Base-by-base conservation (phyloP, 2,888 invertebrate species). In the Onchidella celtica region DNA sequence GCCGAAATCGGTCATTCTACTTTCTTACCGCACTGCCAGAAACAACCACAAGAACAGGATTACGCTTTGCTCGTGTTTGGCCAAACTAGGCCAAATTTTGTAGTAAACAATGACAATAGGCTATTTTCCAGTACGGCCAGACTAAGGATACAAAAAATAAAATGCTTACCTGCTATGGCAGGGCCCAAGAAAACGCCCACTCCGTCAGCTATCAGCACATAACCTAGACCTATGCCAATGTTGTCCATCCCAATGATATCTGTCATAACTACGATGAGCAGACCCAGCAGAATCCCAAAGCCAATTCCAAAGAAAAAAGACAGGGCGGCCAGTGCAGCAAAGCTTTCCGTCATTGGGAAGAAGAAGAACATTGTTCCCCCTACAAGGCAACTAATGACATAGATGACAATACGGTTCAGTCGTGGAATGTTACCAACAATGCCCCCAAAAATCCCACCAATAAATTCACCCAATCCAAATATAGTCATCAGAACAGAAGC, bases 141-240 rank as follows among this genome's bases (percentile, higher is more conserved):
- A n/a, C n/a, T n/a, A n/a, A n/a, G n/a, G n/a, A n/a, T n/a, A n/a
- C n/a, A n/a, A n/a, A n/a, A n/a, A n/a, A n/a, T n/a, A n/a, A n/a
- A 47, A 11, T 47, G 17, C 63, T 61, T 81, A 90, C 90, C 90
- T 86, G 88, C 86, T 2, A 88, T 3, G 32, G 87, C 85, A 14
- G 89, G 89, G 38, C 89, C 89, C 68, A 85, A 29, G 29, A 89
- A 87, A 61, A 84, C 81, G 34, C 90, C 90, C 32, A 90, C 80
- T 17, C 90, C 90, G 87, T 90, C 89, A 40, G 88, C 84, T 34
- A 90, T 68, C 87, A 90, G 88, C 1, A 90, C 81, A 76, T 89
- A 90, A 11, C 90, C 90, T 72, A 88, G 85, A 3, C 87, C 90
- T 79, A 87, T 85, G 1, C 88, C 86, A 9, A 90, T 81, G 9